Percentiles rank a stretch among this genome's conserved stretches.
phyloP scores from a whole-genome alignment of 2,113 vertebrate genomes.

The Mixornis gularis region DNA sequence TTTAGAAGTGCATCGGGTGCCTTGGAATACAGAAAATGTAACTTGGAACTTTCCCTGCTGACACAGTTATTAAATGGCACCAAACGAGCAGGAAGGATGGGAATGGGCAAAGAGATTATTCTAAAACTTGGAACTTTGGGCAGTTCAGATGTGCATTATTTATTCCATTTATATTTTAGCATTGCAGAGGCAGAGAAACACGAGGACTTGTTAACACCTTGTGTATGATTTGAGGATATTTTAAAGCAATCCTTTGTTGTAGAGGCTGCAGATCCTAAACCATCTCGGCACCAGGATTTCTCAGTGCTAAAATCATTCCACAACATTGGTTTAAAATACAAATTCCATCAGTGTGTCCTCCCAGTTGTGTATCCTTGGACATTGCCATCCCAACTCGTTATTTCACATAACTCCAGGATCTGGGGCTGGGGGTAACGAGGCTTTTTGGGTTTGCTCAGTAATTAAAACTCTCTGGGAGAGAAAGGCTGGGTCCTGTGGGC shows the following conservation, averaged over 20 bases:
- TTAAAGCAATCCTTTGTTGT: neutral
- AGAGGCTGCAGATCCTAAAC: neutral
- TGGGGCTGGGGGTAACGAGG: neutral
- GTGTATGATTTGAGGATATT: rapidly evolving
- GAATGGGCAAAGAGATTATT: neutral
- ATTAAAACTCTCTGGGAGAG: neutral
- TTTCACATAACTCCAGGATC: neutral
- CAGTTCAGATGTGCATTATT: rapidly evolving
- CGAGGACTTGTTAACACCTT: rapidly evolving
- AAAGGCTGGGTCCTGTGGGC: neutral
- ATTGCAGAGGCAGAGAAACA: neutral
- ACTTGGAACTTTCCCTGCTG: neutral
- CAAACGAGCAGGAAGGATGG: neutral
- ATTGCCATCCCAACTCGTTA: rapidly evolving
- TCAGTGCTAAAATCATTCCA: neutral
- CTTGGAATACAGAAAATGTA: neutral
- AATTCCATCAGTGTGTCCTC: neutral
- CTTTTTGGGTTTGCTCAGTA: neutral
- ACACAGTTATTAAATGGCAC: neutral
- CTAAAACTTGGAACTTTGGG: neutral
- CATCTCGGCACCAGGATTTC: neutral
- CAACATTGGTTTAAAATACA: neutral
- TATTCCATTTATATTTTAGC: neutral
- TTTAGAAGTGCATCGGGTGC: neutral
- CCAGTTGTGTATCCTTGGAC: rapidly evolving